These are phyloP conservation scores for Isichthys henryi DNA, from an alignment of 2,113 vertebrate genomes.

Conservation along the genomic window DNA sequence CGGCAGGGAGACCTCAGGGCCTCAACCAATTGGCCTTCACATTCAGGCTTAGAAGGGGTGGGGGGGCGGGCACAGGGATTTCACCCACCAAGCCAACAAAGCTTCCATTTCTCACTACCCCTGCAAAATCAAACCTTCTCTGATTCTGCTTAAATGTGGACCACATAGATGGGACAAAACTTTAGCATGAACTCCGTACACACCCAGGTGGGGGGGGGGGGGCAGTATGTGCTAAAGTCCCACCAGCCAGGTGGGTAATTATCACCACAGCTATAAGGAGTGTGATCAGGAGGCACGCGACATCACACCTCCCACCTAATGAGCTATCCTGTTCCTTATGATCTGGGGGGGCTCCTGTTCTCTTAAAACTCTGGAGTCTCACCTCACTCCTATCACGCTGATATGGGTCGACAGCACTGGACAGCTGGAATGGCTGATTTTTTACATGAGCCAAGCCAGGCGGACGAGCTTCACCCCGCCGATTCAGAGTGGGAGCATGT, in stretches of 20 bases:
- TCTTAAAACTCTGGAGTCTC: background rate
- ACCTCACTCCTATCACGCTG: background rate
- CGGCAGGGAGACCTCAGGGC: background rate
- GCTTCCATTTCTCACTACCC: background rate
- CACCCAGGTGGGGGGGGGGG: background rate
- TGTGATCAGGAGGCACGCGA: slow-evolving; percentile 42
- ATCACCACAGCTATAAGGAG: slow-evolving; percentile 52
- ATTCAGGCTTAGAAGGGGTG: background rate
- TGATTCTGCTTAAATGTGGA: background rate
- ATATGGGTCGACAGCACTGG: background rate
- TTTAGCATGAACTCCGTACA: background rate
- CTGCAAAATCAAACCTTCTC: background rate
- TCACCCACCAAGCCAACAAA: background rate
- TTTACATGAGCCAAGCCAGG: background rate
- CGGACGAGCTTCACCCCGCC: background rate
- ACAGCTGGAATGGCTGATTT: background rate
- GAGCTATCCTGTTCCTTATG: background rate
- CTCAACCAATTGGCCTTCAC: background rate
- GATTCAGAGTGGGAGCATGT: background rate
- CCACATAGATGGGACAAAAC: background rate
- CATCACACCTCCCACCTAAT: slow-evolving; percentile 48
- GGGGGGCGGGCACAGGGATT: background rate
- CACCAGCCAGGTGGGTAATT: slow-evolving; percentile 52
- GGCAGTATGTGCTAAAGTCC: slow-evolving; percentile 50
- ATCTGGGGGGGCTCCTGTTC: background rate